phyloP scores from a whole-genome alignment of 2,113 vertebrate species.

The Myotis lucifugus region DNA sequence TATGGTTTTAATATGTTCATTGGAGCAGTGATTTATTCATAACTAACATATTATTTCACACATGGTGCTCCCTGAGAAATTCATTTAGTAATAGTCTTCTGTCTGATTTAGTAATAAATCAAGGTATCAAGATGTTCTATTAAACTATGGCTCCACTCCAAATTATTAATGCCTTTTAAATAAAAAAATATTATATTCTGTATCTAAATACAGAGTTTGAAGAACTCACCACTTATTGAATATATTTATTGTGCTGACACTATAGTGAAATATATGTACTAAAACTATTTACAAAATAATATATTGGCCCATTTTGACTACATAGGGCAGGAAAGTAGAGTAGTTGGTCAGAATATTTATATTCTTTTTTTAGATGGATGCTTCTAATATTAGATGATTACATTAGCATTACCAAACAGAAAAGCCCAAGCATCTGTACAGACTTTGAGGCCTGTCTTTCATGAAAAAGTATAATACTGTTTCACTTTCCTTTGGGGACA shows the following conservation, averaged over 20 bases:
- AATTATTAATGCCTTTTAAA: conserved; percentile 14
- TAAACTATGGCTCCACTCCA: background rate
- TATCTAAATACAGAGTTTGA: conserved; percentile 16
- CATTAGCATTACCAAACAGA: background rate
- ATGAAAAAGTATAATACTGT: background rate
- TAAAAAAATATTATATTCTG: background rate
- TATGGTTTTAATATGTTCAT: background rate
- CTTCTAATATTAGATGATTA: background rate
- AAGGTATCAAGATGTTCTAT: conserved; percentile 16
- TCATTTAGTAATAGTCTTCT: background rate
- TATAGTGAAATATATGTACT: background rate
- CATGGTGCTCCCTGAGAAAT: background rate
- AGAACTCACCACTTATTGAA: background rate
- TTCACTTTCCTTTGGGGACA: background rate
- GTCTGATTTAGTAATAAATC: background rate
- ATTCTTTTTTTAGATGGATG: background rate
- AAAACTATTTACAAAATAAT: background rate
- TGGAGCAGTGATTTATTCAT: background rate
- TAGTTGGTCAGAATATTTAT: background rate
- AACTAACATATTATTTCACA: background rate
- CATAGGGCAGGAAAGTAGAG: background rate
- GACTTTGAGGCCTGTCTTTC: background rate
- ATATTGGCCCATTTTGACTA: background rate
- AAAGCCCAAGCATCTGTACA: background rate
- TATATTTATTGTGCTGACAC: background rate